Conservation (phyloP, 1,140 invertebrate genomes). For the Mylabris phalerata region DNA sequence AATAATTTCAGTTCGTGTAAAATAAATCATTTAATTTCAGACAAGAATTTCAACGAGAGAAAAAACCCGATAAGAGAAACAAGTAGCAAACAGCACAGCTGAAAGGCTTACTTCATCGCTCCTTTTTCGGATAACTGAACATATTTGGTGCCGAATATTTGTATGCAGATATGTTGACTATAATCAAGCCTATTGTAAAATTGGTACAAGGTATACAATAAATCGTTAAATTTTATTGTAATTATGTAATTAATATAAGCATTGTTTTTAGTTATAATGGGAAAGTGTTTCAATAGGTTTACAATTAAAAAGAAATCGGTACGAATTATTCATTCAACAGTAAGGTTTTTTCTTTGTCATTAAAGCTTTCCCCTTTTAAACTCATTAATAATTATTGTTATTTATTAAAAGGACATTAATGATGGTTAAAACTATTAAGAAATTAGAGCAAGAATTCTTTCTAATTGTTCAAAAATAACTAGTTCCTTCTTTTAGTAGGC, state of each 20-base stretch:
- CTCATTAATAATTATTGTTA: too few species aligned
- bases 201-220: constrained; percentile 7
- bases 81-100: constrained; percentile 3
- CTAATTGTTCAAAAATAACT: too few species aligned
- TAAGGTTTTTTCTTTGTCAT: too few species aligned
- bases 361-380: too few species aligned
- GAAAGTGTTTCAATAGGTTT: constrained; percentile 1
- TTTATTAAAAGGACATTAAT: too few species aligned
- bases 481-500: too few species aligned
- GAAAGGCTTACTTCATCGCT: constrained; percentile 2
- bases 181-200: neutral
- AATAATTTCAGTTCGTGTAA: too few species aligned
- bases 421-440: too few species aligned
- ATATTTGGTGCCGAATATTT: constrained; percentile 4
- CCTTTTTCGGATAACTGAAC: constrained; percentile 5
- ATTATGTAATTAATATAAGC: constrained; percentile 8
- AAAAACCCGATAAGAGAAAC: neutral
- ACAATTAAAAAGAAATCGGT: too few species aligned
- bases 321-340: too few species aligned
- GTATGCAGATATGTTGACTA: constrained; percentile 7
- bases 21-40: too few species aligned
- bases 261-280: constrained; percentile 1
- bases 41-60: neutral
- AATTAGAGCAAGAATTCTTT: too few species aligned
- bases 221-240: constrained; percentile 12